A percentile compares a stretch with the other conserved stretches of the same genome.
These are phyloP conservation scores for Dryoscopus gambensis DNA, from an alignment of 2,113 vertebrate species.

Conservation along the genomic window DNA sequence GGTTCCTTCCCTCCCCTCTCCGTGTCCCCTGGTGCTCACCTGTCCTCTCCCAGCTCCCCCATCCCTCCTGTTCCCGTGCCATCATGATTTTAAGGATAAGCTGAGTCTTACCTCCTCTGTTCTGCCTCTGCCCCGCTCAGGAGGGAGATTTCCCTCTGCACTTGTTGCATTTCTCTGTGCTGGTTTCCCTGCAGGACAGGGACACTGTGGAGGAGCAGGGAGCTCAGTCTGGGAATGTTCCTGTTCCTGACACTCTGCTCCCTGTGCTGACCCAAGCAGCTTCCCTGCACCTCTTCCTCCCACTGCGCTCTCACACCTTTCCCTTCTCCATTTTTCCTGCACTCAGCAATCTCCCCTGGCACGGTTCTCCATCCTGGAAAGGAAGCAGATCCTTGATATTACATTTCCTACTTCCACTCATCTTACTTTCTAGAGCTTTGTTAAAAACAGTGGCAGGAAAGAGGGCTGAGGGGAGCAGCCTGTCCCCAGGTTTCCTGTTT, in stretches of 20 bases:
- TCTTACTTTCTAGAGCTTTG: conserved; percentile 21
- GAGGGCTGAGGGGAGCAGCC: conserved; percentile 9
- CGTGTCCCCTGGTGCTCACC: background rate
- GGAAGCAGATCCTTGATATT: conserved; percentile 24
- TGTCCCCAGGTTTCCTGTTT: conserved; percentile 16
- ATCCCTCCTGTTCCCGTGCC: background rate
- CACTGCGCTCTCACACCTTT: background rate
- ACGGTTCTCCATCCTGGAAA: background rate
- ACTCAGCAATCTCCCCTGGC: background rate
- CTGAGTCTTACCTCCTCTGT: background rate
- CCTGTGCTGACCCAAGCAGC: background rate
- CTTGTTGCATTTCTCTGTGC: background rate
- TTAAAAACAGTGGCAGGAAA: conserved; percentile 47
- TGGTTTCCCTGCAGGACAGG: background rate
- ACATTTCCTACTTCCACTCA: conserved; percentile 20
- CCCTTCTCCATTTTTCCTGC: background rate
- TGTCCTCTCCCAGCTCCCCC: background rate
- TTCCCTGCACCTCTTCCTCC: background rate
- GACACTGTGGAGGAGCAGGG: background rate
- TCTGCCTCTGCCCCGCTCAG: background rate
- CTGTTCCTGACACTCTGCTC: background rate
- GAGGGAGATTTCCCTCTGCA: background rate
- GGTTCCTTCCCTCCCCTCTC: background rate
- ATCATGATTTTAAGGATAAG: background rate
- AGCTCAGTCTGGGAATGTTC: background rate